Evolutionary conservation across 2,888 invertebrate genomes (phyloP).

Genomic region (Imbricaverruca yamaguchii): DNA sequence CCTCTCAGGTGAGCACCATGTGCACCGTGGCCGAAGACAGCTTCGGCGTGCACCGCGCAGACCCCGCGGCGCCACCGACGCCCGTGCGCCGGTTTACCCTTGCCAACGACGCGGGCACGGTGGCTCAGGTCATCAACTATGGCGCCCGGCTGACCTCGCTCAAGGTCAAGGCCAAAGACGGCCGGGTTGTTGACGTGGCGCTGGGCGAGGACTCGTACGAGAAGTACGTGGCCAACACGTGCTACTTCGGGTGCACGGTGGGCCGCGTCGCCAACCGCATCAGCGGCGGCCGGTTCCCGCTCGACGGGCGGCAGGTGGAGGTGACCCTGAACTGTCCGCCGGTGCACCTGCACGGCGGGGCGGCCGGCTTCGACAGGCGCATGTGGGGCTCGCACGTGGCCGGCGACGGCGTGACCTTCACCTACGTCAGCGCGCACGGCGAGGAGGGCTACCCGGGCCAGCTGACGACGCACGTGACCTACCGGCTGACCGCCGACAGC

Average conservation of each 20-base stretch:
- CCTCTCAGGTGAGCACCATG: constrained; percentile 32
- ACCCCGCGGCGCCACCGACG: neutral
- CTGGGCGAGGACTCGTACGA: neutral
- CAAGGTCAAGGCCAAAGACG: neutral
- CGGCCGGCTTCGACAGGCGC: constrained; percentile 71
- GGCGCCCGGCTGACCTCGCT: constrained; percentile 15
- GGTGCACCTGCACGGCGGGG: constrained; percentile 74
- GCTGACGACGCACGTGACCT: constrained; percentile 52
- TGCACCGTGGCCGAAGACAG: constrained; percentile 32
- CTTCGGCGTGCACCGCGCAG: constrained; percentile 29
- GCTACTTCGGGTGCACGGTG: constrained; percentile 76
- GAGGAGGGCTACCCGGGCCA: constrained; percentile 87
- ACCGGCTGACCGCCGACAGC: constrained; percentile 27
- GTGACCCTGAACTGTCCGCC: constrained; percentile 64
- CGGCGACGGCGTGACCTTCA: constrained; percentile 59
- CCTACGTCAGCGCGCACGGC: constrained; percentile 64
- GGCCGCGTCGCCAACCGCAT: constrained; percentile 82
- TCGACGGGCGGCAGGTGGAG: constrained; percentile 59
- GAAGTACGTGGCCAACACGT: neutral
- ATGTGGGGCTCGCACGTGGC: constrained; percentile 59
- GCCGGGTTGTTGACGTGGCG: neutral
- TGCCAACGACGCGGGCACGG: neutral
- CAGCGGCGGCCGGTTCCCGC: constrained; percentile 57
- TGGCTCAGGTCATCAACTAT: constrained; percentile 20
- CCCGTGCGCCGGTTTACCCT: neutral